These are phyloP conservation scores for Apis laboriosa DNA, from an alignment of 1,140 invertebrate genomes.

Conservation along the genomic window DNA sequence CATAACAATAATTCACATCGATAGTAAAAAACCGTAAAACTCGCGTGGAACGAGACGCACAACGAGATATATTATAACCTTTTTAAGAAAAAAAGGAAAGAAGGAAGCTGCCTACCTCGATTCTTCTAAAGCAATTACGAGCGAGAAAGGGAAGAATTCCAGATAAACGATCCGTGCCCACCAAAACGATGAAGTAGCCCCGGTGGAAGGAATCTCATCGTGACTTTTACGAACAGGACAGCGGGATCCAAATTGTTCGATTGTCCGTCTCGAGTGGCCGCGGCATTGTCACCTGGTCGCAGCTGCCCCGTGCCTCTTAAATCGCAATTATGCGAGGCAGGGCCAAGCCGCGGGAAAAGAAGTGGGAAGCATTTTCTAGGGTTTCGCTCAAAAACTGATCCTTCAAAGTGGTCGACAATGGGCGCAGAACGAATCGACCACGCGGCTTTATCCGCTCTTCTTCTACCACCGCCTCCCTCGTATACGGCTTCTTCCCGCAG, in stretches of 20 bases:
- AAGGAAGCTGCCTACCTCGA: too few species aligned
- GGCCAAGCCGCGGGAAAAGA: conserved; percentile 36
- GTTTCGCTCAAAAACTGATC: conserved; percentile 70
- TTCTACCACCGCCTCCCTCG: conserved; percentile 2
- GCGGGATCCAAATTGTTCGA: conserved; percentile 69
- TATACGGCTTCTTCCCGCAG: background rate
- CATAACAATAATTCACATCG: too few species aligned
- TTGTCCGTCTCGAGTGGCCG: conserved; percentile 70
- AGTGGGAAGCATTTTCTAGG: conserved; percentile 57
- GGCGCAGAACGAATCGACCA: conserved; percentile 55
- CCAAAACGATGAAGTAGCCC: too few species aligned
- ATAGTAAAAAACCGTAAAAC: too few species aligned
- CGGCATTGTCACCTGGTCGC: conserved; percentile 60
- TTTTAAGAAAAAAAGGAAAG: too few species aligned
- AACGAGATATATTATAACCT: too few species aligned
- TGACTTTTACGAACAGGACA: conserved; percentile 54
- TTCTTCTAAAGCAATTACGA: background rate
- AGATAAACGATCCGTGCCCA: too few species aligned
- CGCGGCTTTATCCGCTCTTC: conserved; percentile 50
- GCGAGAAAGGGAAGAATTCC: too few species aligned
- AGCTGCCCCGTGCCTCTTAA: conserved; percentile 71
- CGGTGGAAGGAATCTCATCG: conserved; percentile 47
- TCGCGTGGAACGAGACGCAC: too few species aligned
- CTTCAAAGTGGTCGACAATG: conserved; percentile 58
- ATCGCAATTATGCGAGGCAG: conserved; percentile 71